Base-by-base conservation (phyloP, 1,140 invertebrate species). In the Drosophila pachea region DNA sequence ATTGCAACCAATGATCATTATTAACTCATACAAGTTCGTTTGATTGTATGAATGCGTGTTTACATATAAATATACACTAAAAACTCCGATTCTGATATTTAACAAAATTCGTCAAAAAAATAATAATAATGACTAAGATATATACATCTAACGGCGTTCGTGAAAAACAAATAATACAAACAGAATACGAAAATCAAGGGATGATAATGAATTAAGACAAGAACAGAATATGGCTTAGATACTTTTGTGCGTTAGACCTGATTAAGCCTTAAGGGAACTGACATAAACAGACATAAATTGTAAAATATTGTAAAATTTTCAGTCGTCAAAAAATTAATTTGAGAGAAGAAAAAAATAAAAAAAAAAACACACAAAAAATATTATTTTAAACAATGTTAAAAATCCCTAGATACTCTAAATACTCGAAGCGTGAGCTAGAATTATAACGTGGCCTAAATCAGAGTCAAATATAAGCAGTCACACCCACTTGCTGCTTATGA, bases 1-100 rank as follows among this genome's bases (percentile, higher is more conserved):
- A 82, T 82, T 84, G 79, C 68, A 84, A 83, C 78, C 74, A 83
- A 82, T 82, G 64, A 77, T 83, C 50, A 62, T 83, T 56, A 40
- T 56, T 54, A 68, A 63, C 71, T 74, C 74, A 68, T 73, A 75
- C 68, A 75, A 53, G 45, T 42, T 40, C 7, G 32, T 47, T 50
- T 32, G 64, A 62, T 43, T 50, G 72, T 68, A 67, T 82, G 68
- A 82, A 82, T 73, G 68, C 79, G 62, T 70, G 63, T 68, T 79
- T 55, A 71, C 47, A 40, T 33, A 66, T 65, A 64, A 53, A 36
- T 54, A 40, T 52, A 69, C 33, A 65, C 60, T 64, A 50, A 55
- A 50, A 35, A 36, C 35, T 48, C 50, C 47, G 45, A 61, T 65
- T 53, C 0, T 35, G 4, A 6, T 6, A 43, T 62, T 22, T 35